phyloP scores from a whole-genome alignment of 2,113 vertebrate species.

The Phalacrocorax pelagicus region DNA sequence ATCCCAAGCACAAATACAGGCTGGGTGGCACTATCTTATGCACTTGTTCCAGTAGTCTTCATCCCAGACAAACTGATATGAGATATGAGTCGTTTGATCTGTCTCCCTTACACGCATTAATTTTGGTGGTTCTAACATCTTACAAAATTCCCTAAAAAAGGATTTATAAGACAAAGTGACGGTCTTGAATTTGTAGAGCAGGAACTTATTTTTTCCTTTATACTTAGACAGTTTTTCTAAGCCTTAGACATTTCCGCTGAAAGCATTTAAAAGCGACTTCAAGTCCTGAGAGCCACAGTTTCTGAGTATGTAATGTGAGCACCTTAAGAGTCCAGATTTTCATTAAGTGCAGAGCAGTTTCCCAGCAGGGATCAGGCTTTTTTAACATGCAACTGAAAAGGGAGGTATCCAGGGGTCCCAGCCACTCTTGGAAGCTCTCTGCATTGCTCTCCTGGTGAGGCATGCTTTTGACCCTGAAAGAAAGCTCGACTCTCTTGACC shows the following conservation, averaged over 20 bases:
- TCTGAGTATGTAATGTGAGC: neutral
- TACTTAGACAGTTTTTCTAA: neutral
- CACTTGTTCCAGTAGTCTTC: neutral
- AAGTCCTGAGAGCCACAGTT: neutral
- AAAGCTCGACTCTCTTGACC: neutral
- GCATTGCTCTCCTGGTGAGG: neutral
- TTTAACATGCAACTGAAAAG: neutral
- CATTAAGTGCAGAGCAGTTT: neutral
- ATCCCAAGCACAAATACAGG: too few relatives aligned
- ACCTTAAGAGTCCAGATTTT: neutral
- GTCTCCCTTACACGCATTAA: neutral
- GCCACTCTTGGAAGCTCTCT: neutral
- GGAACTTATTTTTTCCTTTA: neutral
- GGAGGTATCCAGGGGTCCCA: neutral
- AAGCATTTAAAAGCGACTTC: neutral
- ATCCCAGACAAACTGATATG: neutral
- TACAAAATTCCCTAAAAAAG: neutral
- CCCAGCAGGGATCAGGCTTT: neutral
- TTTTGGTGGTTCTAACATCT: neutral
- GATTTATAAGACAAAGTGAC: neutral
- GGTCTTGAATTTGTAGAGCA: neutral
- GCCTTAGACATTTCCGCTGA: neutral
- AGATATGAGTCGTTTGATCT: neutral
- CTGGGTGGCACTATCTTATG: neutral
- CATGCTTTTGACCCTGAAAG: neutral